These are phyloP conservation scores for Xerus rutilus DNA, from an alignment of 2,797 vertebrate species.

Conservation along the genomic window DNA sequence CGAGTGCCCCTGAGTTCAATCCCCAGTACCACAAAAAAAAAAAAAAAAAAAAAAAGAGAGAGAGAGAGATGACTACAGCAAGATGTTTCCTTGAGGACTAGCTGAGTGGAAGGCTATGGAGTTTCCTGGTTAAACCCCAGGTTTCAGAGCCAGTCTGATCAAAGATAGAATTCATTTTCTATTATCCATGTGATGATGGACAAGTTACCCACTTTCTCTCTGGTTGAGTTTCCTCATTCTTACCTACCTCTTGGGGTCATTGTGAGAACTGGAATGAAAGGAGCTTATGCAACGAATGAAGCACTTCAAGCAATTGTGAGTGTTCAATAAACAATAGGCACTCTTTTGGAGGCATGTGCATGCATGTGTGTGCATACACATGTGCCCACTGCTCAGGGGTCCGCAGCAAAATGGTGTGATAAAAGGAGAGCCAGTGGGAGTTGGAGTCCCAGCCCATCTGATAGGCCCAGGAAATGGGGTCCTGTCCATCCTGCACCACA, in stretches of 20 bases:
- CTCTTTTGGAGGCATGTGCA: too few relatives aligned
- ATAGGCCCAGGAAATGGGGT: not conserved
- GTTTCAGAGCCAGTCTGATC: not conserved
- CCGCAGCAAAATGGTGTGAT: fast-evolving
- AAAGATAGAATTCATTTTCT: not conserved
- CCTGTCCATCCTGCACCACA: fast-evolving
- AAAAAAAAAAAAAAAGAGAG: too few relatives aligned
- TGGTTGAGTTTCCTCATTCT: not conserved
- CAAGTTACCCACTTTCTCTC: not conserved
- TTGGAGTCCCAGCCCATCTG: not conserved
- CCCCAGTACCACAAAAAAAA: too few relatives aligned
- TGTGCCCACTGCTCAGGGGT: not conserved
- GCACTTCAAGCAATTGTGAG: not conserved
- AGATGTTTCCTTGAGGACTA: not conserved
- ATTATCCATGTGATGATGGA: not conserved
- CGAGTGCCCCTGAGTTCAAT: too few relatives aligned
- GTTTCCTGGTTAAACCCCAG: not conserved
- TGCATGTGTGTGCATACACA: not conserved
- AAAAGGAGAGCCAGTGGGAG: not conserved
- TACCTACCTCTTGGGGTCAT: not conserved
- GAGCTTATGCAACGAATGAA: not conserved
- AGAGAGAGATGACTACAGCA: too few relatives aligned
- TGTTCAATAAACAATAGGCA: not conserved
- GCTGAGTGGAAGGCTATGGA: not conserved
- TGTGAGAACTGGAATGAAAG: not conserved